Conservation (phyloP, 2,113 vertebrate genomes). For the Machaerirhynchus nigripectus region DNA sequence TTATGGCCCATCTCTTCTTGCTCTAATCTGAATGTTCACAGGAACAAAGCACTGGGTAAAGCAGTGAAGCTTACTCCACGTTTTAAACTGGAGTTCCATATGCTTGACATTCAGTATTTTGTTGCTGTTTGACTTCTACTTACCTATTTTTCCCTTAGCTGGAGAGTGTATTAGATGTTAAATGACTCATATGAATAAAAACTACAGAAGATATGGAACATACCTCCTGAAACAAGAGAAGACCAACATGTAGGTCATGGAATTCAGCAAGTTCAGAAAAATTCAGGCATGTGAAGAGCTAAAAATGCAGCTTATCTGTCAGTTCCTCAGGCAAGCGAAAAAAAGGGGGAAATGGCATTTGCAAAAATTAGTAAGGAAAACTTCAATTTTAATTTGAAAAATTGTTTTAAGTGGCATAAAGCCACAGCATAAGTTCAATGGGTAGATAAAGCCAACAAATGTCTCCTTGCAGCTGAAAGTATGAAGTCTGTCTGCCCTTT, state of each 20-base stretch:
- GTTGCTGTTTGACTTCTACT: neutral
- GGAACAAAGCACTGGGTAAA: neutral
- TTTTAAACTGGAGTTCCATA: neutral
- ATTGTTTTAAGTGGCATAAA: neutral
- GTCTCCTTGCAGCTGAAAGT: neutral
- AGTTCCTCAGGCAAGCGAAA: neutral
- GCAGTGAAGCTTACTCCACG: neutral
- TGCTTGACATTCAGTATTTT: neutral
- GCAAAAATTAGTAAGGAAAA: neutral
- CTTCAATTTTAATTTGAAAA: neutral
- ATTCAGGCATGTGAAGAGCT: neutral
- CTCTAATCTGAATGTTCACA: neutral
- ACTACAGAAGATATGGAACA: neutral
- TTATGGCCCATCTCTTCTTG: neutral
- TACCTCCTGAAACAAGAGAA: neutral
- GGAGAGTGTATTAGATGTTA: neutral
- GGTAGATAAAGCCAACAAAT: neutral
- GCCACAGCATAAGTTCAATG: neutral
- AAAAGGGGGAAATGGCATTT: neutral
- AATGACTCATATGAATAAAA: neutral
- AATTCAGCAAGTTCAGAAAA: neutral
- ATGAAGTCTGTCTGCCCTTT: neutral
- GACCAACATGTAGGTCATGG: neutral
- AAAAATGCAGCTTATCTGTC: neutral
- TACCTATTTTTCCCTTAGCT: neutral